These are phyloP conservation scores for Florisuga fusca DNA, from an alignment of 2,797 vertebrate genomes.

Conservation along the genomic window DNA sequence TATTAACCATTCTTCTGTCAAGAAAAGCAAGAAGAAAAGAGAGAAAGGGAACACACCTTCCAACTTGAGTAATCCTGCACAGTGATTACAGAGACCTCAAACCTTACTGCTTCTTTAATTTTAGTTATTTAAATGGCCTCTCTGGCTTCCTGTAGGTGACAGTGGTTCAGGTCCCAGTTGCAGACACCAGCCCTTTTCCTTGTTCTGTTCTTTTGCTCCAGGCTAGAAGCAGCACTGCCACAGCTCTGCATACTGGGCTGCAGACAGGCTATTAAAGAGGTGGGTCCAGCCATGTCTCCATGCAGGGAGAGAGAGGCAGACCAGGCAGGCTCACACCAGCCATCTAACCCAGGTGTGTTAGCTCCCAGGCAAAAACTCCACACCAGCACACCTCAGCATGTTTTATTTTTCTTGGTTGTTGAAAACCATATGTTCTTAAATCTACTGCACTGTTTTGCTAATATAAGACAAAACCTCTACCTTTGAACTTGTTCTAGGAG, in stretches of 20 bases:
- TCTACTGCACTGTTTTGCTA: background rate
- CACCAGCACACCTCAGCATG: background rate
- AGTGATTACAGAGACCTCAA: background rate
- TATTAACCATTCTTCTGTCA: background rate
- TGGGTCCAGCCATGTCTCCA: background rate
- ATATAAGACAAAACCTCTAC: constrained; percentile 26
- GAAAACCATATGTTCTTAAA: background rate
- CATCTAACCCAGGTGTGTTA: background rate
- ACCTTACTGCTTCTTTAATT: background rate
- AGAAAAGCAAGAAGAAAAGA: background rate
- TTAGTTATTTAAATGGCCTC: background rate
- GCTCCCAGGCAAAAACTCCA: background rate
- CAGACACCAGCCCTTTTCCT: background rate
- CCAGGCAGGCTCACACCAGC: background rate
- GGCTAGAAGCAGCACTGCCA: background rate
- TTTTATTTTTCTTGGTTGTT: background rate
- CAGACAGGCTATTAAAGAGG: background rate
- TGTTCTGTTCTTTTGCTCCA: background rate
- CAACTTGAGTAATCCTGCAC: background rate
- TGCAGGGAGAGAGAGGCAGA: background rate
- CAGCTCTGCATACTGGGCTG: background rate
- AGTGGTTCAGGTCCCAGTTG: background rate
- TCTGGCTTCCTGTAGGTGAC: background rate
- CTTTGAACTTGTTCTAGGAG: constrained; percentile 41
- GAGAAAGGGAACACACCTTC: background rate